Evolutionary conservation across 1,140 invertebrate species (phyloP).

Genomic region (Ylistrum balloti): DNA sequence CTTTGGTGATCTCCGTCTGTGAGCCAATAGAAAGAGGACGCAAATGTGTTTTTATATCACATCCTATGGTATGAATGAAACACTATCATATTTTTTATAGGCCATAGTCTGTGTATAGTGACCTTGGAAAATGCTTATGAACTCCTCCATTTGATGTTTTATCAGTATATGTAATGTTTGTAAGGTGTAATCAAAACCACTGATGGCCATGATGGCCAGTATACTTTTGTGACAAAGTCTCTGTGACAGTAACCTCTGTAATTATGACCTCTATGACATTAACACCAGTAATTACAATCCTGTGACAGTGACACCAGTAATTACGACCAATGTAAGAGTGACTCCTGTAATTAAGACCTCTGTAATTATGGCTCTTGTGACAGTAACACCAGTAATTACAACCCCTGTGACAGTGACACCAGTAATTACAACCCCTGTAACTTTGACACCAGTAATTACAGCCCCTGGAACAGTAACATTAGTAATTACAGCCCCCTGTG

Average conservation of each 20-base stretch:
- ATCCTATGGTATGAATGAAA: not conserved
- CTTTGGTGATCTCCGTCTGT: not conserved
- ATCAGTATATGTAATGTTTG: too few species aligned
- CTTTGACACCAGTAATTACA: too few species aligned
- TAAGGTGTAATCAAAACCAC: too few species aligned
- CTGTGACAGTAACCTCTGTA: too few species aligned
- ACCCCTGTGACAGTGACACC: too few species aligned
- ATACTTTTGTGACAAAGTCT: too few species aligned
- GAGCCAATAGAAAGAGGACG: not conserved
- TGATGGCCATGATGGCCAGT: too few species aligned
- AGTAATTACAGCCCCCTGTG: not conserved
- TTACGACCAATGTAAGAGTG: not conserved
- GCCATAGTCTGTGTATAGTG: not conserved
- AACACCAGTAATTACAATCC: not conserved
- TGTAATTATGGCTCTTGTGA: not conserved
- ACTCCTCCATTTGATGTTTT: not conserved
- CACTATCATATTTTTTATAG: not conserved
- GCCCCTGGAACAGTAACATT: not conserved
- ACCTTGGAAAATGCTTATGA: not conserved
- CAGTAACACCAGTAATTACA: too few species aligned
- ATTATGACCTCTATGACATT: not conserved
- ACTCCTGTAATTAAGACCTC: not conserved
- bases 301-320: not conserved
- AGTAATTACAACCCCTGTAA: not conserved
- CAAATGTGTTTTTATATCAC: not conserved